Evolutionary conservation across 1,140 invertebrate species (phyloP).

Genomic region (Latrodectus geometricus): DNA sequence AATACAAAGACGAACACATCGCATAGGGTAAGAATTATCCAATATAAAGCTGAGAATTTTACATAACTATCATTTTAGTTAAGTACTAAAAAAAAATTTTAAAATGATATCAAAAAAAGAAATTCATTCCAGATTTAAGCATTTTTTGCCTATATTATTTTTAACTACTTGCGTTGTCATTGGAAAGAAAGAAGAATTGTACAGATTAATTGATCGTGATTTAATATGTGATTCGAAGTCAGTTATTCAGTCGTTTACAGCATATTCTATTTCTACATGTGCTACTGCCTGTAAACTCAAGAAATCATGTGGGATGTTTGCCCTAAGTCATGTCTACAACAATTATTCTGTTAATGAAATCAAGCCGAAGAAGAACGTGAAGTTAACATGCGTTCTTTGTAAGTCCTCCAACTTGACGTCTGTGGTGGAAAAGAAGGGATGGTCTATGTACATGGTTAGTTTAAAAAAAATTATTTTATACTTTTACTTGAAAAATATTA

Average conservation of each 20-base stretch:
- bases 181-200: slow-evolving; percentile 7
- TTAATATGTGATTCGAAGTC: slow-evolving; percentile 21
- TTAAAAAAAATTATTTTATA: not conserved
- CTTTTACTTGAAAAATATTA: not conserved
- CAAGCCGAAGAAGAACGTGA: slow-evolving; percentile 25
- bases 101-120: no score
- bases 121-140: no score
- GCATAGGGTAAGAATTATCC: no score
- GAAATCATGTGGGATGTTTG: slow-evolving; percentile 39
- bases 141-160: no score
- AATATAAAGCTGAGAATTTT: no score
- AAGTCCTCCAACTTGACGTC: slow-evolving; percentile 37
- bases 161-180: no score
- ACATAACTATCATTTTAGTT: no score
- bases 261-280: slow-evolving; percentile 25
- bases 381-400: slow-evolving; percentile 27
- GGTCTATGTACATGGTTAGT: slow-evolving; percentile 52
- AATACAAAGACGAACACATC: no score
- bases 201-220: slow-evolving; percentile 23
- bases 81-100: no score
- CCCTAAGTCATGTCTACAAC: slow-evolving; percentile 30
- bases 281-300: slow-evolving; percentile 43
- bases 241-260: slow-evolving; percentile 4
- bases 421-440: slow-evolving; percentile 35
- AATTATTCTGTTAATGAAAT: slow-evolving; percentile 16